Evolutionary conservation across 2,888 invertebrate species (phyloP).

Genomic region (Hydrotaea diabolus): DNA sequence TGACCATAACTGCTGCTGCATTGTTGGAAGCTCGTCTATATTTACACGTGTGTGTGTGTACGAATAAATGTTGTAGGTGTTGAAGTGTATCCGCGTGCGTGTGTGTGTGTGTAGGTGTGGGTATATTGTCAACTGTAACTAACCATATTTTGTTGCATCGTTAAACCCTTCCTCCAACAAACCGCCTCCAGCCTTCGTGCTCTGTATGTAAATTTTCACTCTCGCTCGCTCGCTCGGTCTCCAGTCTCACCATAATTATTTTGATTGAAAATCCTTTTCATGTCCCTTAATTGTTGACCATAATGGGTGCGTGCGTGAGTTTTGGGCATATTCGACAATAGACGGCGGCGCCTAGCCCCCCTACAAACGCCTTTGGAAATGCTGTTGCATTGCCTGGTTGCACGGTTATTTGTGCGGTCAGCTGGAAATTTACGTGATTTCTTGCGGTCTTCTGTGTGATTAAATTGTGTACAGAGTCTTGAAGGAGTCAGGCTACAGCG

Average conservation of each 20-base stretch:
- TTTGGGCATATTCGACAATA: background rate
- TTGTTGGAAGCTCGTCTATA: background rate
- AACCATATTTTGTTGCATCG: slow-evolving; percentile 1
- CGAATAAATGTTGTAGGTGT: background rate
- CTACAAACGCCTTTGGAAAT: too few relatives aligned
- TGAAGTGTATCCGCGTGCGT: too few relatives aligned
- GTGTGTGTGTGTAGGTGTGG: background rate
- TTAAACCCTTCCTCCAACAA: background rate
- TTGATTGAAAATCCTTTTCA: slow-evolving; percentile 32
- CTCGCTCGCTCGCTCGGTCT: too few relatives aligned
- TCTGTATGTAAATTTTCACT: background rate
- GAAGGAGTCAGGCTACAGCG: too few relatives aligned
- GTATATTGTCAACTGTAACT: slow-evolving; percentile 1
- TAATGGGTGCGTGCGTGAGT: background rate
- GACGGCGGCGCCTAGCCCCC: too few relatives aligned
- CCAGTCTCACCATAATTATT: slow-evolving; percentile 32
- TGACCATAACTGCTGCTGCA: slow-evolving; percentile 24
- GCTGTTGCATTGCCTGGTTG: too few relatives aligned
- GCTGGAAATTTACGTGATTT: background rate
- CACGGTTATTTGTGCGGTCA: background rate
- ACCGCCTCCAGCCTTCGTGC: background rate
- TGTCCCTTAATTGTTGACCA: slow-evolving; percentile 26
- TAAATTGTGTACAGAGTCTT: too few relatives aligned
- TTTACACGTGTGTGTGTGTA: background rate
- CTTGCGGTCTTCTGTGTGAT: background rate